Base-by-base conservation (phyloP, 2,888 invertebrate genomes). In the Argyra leucocephala region DNA sequence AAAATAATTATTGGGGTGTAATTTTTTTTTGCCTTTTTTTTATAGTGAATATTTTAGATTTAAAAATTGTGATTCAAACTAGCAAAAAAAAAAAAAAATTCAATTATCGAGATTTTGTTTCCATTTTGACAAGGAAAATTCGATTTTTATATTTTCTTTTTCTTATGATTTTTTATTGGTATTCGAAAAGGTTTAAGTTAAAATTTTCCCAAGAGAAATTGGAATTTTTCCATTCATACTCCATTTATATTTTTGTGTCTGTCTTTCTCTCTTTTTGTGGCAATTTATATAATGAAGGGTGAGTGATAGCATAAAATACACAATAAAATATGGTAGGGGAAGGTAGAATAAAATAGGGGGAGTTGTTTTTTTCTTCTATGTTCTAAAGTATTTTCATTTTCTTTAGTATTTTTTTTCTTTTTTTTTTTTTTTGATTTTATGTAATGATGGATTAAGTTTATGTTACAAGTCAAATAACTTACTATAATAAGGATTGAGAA, bases 391-490 rank as follows among this genome's bases (percentile, higher is more conserved):
- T n/a, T n/a, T n/a, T n/a, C n/a, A n/a, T n/a, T n/a, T n/a, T n/a
- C n/a, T n/a, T n/a, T n/a, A n/a, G n/a, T n/a, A n/a, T n/a, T n/a
- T n/a, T n/a, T n/a, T n/a, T n/a, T n/a, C n/a, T n/a, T n/a, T n/a
- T 5, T 48, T 48, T 37, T 37, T n/a, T 15, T 12, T 48, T 48
- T 48, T 48, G 7, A 48, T 48, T 48, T 48, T 48, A 48, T 48
- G 9, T 48, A 48, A 48, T 48, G 48, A 48, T 48, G 48, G 48
- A 48, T 48, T 48, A 48, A 48, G 48, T 48, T 48, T 48, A 48
- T 48, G n/a, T 48, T 48, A 48, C 48, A 48, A 48, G 48, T 48
- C 48, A 48, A 48, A 48, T 48, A 48, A 48, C 48, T 48, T 48
- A 18, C 18, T 48, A 48, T 48, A 48, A 48, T 48, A 48, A 12